These are phyloP conservation scores for Julus scandinavius DNA, from an alignment of 2,888 invertebrate species.

Conservation along the genomic window DNA sequence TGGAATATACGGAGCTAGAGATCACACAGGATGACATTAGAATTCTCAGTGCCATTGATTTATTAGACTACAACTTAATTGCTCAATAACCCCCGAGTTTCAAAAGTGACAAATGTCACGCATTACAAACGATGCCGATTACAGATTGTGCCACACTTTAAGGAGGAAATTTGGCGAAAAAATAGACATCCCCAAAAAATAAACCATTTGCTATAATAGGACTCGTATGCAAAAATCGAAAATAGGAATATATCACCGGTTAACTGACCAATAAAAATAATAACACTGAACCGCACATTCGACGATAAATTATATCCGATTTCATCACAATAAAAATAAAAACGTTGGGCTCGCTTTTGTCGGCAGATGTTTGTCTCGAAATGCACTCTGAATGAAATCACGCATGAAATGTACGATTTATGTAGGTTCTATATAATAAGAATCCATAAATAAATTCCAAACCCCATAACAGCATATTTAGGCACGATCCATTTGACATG, in stretches of 20 bases:
- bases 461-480: no score
- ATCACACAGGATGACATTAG: background rate
- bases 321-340: constrained; percentile 16
- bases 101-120: background rate
- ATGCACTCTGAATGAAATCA: background rate
- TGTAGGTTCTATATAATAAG: background rate
- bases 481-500: no score
- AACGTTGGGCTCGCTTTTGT: background rate
- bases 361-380: background rate
- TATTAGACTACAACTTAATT: background rate
- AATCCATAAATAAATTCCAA: no score
- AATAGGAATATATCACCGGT: constrained; percentile 20
- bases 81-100: background rate
- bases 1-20: background rate
- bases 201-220: background rate
- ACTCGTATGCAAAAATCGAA: background rate
- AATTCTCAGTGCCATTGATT: constrained; percentile 15
- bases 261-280: background rate
- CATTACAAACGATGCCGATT: background rate
- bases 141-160: background rate
- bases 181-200: background rate
- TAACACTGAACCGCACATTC: background rate
- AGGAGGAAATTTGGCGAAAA: background rate
- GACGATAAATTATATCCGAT: constrained; percentile 14
- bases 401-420: background rate